Conservation (phyloP, 2,113 vertebrate species). For the Sporophila hypoxantha region DNA sequence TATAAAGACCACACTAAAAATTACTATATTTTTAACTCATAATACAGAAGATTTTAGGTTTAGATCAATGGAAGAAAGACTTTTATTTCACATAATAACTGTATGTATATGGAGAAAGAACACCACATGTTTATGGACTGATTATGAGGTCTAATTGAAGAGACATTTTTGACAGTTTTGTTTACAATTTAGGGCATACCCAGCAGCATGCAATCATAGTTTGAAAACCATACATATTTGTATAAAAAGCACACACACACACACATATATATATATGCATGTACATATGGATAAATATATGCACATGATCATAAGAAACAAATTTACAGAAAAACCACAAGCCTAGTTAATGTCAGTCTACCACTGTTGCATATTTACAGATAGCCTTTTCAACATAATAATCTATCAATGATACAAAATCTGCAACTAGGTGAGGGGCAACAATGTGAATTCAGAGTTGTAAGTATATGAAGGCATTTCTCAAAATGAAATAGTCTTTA, state of each 20-base stretch:
- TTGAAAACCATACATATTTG: neutral
- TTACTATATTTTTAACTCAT: neutral
- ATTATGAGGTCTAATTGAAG: constrained; percentile 21
- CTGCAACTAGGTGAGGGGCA: neutral
- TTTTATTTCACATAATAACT: neutral
- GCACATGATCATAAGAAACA: neutral
- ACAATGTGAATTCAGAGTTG: neutral
- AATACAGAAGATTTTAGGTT: neutral
- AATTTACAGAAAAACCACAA: constrained; percentile 11
- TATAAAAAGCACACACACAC: neutral
- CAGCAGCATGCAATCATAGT: neutral
- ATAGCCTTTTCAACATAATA: neutral
- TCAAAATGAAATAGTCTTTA: constrained; percentile 1
- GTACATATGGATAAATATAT: neutral
- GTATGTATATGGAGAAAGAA: neutral
- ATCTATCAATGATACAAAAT: neutral
- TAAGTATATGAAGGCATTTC: neutral
- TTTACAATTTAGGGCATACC: constrained; percentile 1
- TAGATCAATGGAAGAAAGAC: neutral
- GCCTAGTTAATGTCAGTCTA: neutral
- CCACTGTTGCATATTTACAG: neutral
- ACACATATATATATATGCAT: neutral
- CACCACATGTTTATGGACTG: constrained; percentile 3
- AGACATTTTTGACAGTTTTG: constrained; percentile 29
- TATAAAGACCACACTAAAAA: neutral